A percentile compares a stretch with the other conserved stretches of the same genome.
Evolutionary conservation across 2,797 vertebrate genomes (phyloP).

Genomic region (Pyrocephalus nanus): DNA sequence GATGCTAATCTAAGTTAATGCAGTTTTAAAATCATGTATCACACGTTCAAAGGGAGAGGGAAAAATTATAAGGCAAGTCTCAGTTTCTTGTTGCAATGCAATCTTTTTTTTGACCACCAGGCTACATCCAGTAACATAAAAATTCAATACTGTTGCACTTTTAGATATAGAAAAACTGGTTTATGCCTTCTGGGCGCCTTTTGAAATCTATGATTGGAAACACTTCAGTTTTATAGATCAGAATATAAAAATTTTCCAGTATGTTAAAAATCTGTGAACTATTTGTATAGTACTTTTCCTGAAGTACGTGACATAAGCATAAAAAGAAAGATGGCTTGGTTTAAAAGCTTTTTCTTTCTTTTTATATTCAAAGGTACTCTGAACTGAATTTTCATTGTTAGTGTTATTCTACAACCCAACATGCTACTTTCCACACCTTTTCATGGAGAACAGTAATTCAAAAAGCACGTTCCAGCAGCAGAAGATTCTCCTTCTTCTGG

Average conservation of each 20-base stretch:
- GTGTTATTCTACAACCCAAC: background rate
- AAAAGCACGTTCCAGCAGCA: background rate
- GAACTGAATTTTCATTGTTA: background rate
- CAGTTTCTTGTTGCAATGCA: background rate
- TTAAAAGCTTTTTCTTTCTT: background rate
- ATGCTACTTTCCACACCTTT: background rate
- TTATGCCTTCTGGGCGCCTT: background rate
- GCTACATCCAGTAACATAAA: background rate
- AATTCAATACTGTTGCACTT: background rate
- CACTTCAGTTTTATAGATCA: background rate
- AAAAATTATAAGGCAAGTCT: background rate
- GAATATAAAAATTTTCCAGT: background rate
- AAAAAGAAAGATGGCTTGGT: background rate
- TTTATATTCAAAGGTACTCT: background rate
- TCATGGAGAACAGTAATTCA: background rate
- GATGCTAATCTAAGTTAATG: background rate
- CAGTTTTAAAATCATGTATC: background rate
- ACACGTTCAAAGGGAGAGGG: background rate
- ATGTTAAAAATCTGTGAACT: background rate
- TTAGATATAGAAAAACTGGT: background rate
- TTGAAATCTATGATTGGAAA: background rate
- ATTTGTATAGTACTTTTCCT: background rate
- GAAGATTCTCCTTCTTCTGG: background rate
- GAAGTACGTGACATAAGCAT: rapidly evolving
- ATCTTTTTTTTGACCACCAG: background rate